Evolutionary conservation across 2,113 vertebrate genomes (phyloP).

Genomic region (Syngnathus typhle): DNA sequence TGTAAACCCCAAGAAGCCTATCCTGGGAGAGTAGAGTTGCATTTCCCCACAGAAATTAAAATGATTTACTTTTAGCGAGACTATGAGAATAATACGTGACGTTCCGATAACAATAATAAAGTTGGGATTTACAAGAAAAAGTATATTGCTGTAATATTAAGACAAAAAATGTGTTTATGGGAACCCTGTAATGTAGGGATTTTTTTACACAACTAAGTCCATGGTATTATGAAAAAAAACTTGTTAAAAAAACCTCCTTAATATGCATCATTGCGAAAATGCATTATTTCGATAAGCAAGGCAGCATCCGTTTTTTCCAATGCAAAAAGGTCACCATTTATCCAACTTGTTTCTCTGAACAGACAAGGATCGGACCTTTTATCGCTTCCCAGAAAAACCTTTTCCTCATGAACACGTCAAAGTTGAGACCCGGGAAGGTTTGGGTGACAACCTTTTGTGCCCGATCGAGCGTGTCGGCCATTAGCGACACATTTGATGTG

Average conservation of each 20-base stretch:
- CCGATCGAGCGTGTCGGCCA: conserved; percentile 43
- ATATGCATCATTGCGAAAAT: not conserved
- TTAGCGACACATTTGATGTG: conserved; percentile 56
- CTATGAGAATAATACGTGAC: not conserved
- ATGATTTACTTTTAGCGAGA: not conserved
- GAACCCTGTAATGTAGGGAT: too few species aligned
- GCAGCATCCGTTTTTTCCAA: not conserved
- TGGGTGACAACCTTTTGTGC: not conserved
- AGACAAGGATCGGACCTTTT: not conserved
- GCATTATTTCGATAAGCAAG: not conserved
- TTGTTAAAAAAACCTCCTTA: too few species aligned
- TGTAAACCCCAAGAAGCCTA: conserved; percentile 41
- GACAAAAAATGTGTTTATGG: not conserved
- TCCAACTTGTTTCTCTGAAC: not conserved
- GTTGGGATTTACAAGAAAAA: not conserved
- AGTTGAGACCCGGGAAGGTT: conserved; percentile 34
- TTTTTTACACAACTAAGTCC: not conserved
- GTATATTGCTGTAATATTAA: not conserved
- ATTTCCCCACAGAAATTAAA: not conserved
- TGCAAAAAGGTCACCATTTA: not conserved
- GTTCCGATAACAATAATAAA: not conserved
- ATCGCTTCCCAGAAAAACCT: not conserved
- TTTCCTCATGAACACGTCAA: conserved; percentile 1
- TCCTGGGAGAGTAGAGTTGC: conserved; percentile 30
- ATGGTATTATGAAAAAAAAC: not conserved